Evolutionary conservation across 2,888 invertebrate genomes (phyloP).

Genomic region (Diplolepis rosae): DNA sequence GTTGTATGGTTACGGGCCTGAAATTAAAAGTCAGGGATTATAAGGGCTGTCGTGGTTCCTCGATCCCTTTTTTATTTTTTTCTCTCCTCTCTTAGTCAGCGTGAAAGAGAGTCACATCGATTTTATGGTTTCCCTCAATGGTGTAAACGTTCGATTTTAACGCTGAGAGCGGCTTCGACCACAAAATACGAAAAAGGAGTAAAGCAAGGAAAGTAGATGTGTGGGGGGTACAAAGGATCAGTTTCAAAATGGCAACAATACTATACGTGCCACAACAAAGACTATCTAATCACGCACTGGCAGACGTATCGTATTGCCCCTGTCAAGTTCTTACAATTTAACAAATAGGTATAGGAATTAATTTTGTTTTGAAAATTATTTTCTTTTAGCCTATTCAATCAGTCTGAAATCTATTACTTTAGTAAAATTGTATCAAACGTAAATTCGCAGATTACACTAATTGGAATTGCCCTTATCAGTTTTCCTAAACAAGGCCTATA

Average conservation of each 20-base stretch:
- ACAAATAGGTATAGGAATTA: too few species aligned
- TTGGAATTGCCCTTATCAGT: too few species aligned
- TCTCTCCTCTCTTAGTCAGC: not conserved
- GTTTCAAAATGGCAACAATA: constrained; percentile 14
- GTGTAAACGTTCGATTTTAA: constrained; percentile 16
- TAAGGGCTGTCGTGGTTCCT: not conserved
- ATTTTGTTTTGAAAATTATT: too few species aligned
- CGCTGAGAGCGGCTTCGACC: constrained; percentile 16
- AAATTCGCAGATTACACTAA: too few species aligned
- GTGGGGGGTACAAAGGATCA: not conserved
- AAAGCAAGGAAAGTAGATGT: not conserved
- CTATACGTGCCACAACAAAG: not conserved
- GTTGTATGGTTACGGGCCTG: constrained; percentile 3
- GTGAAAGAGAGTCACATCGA: not conserved
- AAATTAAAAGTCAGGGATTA: constrained; percentile 25
- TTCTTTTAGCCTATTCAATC: too few species aligned
- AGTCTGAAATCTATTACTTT: too few species aligned
- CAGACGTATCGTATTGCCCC: not conserved
- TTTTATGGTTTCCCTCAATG: constrained; percentile 25
- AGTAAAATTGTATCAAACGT: too few species aligned
- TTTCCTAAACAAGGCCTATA: too few species aligned
- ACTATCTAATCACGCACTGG: too few species aligned
- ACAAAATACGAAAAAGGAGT: not conserved
- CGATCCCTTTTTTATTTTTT: too few species aligned
- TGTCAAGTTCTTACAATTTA: not conserved